Evolutionary conservation across 2,888 invertebrate genomes (phyloP).

Genomic region (Harmothoe impar): DNA sequence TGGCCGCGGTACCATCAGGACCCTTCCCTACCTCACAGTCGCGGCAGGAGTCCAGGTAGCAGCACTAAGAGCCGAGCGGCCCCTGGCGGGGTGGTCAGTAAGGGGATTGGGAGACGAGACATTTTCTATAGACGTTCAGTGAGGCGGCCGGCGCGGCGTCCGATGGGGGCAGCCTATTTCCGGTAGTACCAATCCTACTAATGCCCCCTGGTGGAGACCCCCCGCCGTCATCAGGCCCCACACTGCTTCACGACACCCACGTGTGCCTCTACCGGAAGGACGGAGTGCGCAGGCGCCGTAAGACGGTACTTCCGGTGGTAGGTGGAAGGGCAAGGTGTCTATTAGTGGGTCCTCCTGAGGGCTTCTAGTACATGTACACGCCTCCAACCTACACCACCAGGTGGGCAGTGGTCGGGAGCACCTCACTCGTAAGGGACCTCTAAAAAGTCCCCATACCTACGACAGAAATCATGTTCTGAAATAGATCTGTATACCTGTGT

Average conservation of each 20-base stretch:
- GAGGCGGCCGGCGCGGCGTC: background rate
- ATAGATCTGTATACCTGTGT: too few relatives aligned
- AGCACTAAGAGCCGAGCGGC: too few relatives aligned
- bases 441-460: too few relatives aligned
- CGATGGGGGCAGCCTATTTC: slow-evolving; percentile 6
- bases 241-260: background rate
- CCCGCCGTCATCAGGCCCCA: background rate
- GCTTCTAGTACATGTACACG: background rate
- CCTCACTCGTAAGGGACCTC: too few relatives aligned
- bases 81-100: background rate
- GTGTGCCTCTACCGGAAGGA: background rate
- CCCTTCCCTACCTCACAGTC: too few relatives aligned
- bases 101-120: background rate
- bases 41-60: too few relatives aligned
- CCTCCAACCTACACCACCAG: background rate
- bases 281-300: slow-evolving; percentile 5
- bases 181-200: background rate
- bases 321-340: slow-evolving; percentile 12
- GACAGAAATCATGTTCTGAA: too few relatives aligned
- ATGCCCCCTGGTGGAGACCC: background rate
- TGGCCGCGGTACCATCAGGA: too few relatives aligned
- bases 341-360: background rate
- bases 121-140: background rate
- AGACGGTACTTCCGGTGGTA: background rate
- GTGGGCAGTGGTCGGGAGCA: background rate